Evolutionary conservation across 1,140 invertebrate species (phyloP), one percentile per base, ranked within the genome.

Genomic region (Caenorhabditis brenneri): DNA sequence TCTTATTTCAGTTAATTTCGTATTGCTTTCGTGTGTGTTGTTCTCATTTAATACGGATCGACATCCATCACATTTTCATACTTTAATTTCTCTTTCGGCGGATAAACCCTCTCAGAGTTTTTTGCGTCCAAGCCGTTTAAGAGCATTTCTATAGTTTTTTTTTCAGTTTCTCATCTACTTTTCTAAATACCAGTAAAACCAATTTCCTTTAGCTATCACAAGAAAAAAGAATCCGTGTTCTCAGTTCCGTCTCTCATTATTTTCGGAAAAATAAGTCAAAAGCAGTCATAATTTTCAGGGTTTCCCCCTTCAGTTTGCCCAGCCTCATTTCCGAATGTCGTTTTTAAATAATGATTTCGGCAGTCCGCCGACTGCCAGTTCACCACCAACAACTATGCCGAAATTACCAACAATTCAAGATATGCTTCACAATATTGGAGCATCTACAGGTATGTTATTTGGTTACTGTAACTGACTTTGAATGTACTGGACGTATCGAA

Each of bases 261-360:
- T 74, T 74, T 74, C 22, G 36, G 65, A 74, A 42, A 55, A 55
- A 51, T 12, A 46, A 16, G 16, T 9, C 15, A n/a, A 51, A 55
- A 74, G 36, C 65, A 74, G 46, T 36, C n/a, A 5, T n/a, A 39
- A 42, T 42, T 74, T 74, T 65, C 58, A 65, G 58, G 33, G 31
- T n/a, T 39, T 65, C 22, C 36, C 65, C n/a, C 65, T 10, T 31
- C n/a, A n/a, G n/a, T n/a, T n/a, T n/a, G n/a, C n/a, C n/a, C 22
- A 27, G 36, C 36, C 65, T 74, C 65, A 74, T 74, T 74, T 74
- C 65, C 65, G 65, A 74, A 74, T 74, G 65, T 74, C 65, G 65
- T 74, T 74, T 74, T 74, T 74, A 36, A 74, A 42, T 74, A 74
- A 74, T 74, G 65, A 74, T 74, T 74, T 74, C 36, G 65, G 65